Evolutionary conservation across 2,797 vertebrate species (phyloP), one percentile per base, ranked within the genome.

Genomic region (Limosa lapponica): DNA sequence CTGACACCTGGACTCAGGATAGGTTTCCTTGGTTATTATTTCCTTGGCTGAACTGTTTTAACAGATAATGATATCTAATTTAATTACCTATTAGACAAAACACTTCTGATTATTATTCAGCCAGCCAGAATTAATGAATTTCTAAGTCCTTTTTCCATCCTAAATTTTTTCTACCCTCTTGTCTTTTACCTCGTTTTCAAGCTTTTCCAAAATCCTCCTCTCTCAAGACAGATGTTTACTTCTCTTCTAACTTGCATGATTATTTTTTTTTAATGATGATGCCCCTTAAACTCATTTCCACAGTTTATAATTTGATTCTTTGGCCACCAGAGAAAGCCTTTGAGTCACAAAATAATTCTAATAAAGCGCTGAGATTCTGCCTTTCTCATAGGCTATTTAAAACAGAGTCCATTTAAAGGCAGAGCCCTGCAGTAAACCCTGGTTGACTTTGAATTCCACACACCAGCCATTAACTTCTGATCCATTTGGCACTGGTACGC

Each of bases 31-130:
- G 48, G 37, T 87, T 93, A 82, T 87, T 12, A 48, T 48, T 48
- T 48, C 22, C 22, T 48, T 81, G 54, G 27, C 61, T 93, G 89
- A 93, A 88, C 79, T 44, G 25, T 92, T 95, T 92, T 73, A 92
- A 77, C 44, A 81, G 84, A 78, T 87, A 89, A 49, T 67, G 37
- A 49, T 87, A 93, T 37, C 44, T 85, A 91, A 95, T 89, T 87
- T 82, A 96, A 95, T 93, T 85, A 93, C 58, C 65, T 69, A 91
- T 74, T 54, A 91, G 57, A 70, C 67, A 92, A 85, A 94, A 90
- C 36, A 84, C 8, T 89, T 91, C 52, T 90, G 25, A 91, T 89
- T 82, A 64, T 77, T 85, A 89, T 82, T 85, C 71, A 87, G 9
- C 15, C 71, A 92, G 23, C 2, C 44, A 85, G 41, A 71, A 92